Evolutionary conservation across 2,113 vertebrate genomes (phyloP).

Genomic region (Tursiops truncatus): DNA sequence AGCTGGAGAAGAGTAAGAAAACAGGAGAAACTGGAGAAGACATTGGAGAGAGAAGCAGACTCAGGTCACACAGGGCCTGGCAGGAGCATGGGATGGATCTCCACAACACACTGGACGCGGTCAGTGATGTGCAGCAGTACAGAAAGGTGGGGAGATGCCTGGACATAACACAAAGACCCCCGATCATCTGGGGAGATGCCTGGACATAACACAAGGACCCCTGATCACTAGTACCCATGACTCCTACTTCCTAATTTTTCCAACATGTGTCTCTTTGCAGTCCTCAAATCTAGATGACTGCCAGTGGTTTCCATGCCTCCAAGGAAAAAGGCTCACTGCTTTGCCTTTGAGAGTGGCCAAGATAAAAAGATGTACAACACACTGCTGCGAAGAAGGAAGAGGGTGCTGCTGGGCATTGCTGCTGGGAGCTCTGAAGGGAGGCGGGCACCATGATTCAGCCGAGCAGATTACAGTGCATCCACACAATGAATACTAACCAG

Average conservation of each 20-base stretch:
- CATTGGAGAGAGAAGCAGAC: neutral
- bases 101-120: rapidly evolving
- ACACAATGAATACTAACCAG: neutral
- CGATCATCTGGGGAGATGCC: neutral
- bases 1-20: neutral
- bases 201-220: neutral
- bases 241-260: neutral
- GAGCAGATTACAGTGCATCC: neutral
- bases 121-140: too few species aligned
- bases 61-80: neutral
- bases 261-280: neutral
- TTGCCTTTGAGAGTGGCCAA: neutral
- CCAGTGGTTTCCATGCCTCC: too few species aligned
- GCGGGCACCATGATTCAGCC: neutral
- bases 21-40: neutral
- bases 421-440: neutral
- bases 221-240: neutral
- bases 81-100: neutral
- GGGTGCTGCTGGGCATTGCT: neutral
- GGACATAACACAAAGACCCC: neutral
- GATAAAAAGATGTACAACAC: neutral
- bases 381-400: neutral
- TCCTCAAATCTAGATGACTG: neutral
- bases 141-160: neutral
- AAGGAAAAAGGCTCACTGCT: neutral